A percentile compares a stretch with the other conserved stretches of the same genome.
phyloP scores from a whole-genome alignment of 2,888 invertebrate genomes.

The Strigamia transsilvanica region DNA sequence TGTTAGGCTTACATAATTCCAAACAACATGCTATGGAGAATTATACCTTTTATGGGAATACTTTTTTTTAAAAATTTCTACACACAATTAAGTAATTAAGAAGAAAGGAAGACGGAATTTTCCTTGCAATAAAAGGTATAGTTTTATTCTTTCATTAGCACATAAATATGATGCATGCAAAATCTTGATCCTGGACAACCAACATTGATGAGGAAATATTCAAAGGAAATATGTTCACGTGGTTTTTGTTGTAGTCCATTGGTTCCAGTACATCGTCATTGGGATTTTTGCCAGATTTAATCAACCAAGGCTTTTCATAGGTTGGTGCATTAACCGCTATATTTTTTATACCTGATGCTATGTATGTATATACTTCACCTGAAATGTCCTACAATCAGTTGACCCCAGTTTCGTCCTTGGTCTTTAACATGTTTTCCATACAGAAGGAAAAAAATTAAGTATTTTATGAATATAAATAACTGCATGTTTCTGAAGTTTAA shows the following conservation, averaged over 20 bases:
- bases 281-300: background rate
- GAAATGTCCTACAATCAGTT: constrained; percentile 2
- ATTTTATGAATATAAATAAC: background rate
- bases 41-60: background rate
- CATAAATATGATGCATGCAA: background rate
- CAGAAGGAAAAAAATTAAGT: background rate
- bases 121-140: background rate
- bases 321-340: background rate
- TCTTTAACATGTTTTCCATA: background rate
- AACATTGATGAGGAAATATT: background rate
- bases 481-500: background rate
- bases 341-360: background rate
- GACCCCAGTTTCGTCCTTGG: constrained; percentile 15
- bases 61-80: too few relatives aligned
- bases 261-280: background rate
- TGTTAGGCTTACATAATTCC: background rate
- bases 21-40: background rate
- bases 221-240: background rate
- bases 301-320: background rate
- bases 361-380: constrained; percentile 14
- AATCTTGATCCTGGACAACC: background rate
- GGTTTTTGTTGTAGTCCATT: background rate
- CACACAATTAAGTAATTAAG: background rate
- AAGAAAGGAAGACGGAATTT: background rate
- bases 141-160: background rate